Evolutionary conservation across 2,113 vertebrate species (phyloP).

Genomic region (Xiphias gladius): DNA sequence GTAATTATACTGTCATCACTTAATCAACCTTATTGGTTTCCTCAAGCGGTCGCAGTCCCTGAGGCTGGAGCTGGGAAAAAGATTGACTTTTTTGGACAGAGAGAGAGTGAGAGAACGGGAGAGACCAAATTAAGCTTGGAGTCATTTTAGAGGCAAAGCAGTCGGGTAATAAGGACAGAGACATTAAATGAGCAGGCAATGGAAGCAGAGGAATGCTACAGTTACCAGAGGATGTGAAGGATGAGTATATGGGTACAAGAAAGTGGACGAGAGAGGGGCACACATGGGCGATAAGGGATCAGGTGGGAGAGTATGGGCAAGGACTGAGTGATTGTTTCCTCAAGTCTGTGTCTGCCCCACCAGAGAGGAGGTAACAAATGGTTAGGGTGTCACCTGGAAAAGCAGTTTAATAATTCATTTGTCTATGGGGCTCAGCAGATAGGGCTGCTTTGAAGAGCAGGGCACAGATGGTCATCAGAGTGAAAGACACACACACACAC

Average conservation of each 20-base stretch:
- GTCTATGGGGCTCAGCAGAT: slow-evolving; percentile 63
- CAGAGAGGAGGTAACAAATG: slow-evolving; percentile 73
- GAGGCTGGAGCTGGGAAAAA: slow-evolving; percentile 63
- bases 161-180: slow-evolving; percentile 48
- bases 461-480: slow-evolving; percentile 85
- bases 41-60: slow-evolving; percentile 76
- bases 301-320: slow-evolving; percentile 45
- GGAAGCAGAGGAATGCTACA: slow-evolving; percentile 29
- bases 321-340: slow-evolving; percentile 68
- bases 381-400: slow-evolving; percentile 74
- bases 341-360: slow-evolving; percentile 50
- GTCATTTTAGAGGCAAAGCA: slow-evolving; percentile 58
- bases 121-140: slow-evolving; percentile 65
- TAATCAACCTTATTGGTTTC: slow-evolving; percentile 83
- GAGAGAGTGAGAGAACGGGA: slow-evolving; percentile 41
- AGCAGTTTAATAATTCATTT: slow-evolving; percentile 82
- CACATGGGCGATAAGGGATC: slow-evolving; percentile 27
- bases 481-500: slow-evolving; percentile 55
- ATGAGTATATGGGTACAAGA: slow-evolving; percentile 13
- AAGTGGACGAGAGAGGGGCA: slow-evolving; percentile 29
- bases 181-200: slow-evolving; percentile 42
- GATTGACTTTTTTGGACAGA: slow-evolving; percentile 76
- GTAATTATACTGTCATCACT: slow-evolving; percentile 84
- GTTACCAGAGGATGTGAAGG: slow-evolving; percentile 30
- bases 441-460: slow-evolving; percentile 79